Evolutionary conservation across 2,113 vertebrate genomes (phyloP).

Genomic region (Pandion haliaetus): DNA sequence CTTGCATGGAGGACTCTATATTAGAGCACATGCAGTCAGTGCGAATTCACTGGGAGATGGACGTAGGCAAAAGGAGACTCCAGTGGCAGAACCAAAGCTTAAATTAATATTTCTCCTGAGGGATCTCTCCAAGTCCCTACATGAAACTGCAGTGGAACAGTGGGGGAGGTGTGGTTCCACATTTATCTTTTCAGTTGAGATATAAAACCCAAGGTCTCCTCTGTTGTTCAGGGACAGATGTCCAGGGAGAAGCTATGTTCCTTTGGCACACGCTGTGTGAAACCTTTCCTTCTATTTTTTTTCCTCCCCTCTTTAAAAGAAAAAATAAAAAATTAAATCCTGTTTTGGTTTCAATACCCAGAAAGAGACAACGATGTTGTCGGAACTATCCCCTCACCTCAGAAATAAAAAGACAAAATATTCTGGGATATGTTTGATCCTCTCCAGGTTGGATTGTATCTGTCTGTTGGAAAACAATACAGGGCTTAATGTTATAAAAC

Average conservation of each 20-base stretch:
- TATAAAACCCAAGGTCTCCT: constrained; percentile 33
- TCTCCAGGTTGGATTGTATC: not conserved
- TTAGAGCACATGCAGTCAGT: not conserved
- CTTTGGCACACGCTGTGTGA: not conserved
- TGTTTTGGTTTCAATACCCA: not conserved
- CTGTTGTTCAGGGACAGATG: constrained; percentile 38
- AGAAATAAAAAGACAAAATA: not conserved
- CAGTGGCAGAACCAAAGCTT: not conserved
- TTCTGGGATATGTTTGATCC: not conserved
- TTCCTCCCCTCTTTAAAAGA: not conserved
- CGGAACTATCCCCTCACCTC: not conserved
- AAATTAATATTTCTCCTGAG: not conserved
- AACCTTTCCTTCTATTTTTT: not conserved
- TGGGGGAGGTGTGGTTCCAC: not conserved
- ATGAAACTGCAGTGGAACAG: not conserved
- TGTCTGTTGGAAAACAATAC: not conserved
- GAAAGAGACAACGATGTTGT: not conserved
- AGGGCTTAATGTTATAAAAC: not conserved
- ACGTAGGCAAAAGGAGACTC: not conserved
- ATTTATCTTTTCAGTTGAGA: constrained; percentile 6
- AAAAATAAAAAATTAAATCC: not conserved
- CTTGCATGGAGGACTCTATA: accelerated
- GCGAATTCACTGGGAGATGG: not conserved
- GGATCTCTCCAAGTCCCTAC: not conserved
- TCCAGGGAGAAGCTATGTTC: not conserved